A percentile compares a stretch with the other conserved stretches of the same genome.
phyloP scores from a whole-genome alignment of 2,888 invertebrate species.

The Drosophila bunnanda region DNA sequence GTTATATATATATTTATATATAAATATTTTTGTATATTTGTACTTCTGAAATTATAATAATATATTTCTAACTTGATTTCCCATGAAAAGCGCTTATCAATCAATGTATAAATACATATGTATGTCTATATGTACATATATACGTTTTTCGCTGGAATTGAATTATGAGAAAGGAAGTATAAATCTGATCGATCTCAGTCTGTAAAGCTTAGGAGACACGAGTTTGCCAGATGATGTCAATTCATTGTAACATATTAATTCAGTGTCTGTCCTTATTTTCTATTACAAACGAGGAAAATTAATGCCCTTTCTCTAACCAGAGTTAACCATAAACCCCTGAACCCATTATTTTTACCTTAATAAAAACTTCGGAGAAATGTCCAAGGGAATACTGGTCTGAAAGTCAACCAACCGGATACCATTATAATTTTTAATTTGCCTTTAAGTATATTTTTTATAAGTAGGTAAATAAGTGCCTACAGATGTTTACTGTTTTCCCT shows the following conservation, averaged over 20 bases:
- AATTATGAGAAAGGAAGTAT: not conserved
- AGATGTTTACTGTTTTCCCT: not conserved
- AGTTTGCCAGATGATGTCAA: not conserved
- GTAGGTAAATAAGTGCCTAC: not conserved
- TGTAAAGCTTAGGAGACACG: not conserved
- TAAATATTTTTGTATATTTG: too few species aligned
- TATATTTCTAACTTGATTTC: not conserved
- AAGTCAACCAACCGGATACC: too few species aligned
- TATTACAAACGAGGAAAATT: too few species aligned
- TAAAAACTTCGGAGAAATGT: not conserved
- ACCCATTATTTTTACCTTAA: not conserved
- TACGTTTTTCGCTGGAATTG: not conserved
- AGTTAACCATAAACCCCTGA: not conserved
- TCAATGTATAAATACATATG: not conserved
- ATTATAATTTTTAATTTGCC: not conserved
- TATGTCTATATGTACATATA: not conserved
- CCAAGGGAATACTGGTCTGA: too few species aligned
- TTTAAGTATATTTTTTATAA: too few species aligned
- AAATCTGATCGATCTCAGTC: not conserved
- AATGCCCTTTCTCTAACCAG: too few species aligned
- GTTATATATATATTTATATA: not conserved
- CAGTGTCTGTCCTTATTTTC: not conserved
- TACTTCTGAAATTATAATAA: too few species aligned
- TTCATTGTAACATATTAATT: too few species aligned
- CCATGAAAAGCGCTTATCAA: not conserved